Evolutionary conservation across 35 echinoderm and acorn worm genomes (phyloP).

Genomic region (Apostichopus parvimensis): DNA sequence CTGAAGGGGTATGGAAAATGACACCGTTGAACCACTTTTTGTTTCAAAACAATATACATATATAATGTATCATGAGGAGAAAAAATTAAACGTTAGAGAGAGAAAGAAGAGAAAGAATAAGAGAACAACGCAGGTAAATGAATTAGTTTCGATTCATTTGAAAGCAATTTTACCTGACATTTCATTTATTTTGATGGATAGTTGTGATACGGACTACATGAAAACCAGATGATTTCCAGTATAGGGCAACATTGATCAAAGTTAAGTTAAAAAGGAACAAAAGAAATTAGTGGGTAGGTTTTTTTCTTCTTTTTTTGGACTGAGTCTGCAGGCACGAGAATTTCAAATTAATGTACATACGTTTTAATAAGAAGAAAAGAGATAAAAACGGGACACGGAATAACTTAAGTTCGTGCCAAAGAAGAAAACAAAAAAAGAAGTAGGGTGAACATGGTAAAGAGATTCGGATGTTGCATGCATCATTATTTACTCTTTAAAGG

Average conservation of each 20-base stretch:
- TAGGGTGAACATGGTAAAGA: background rate
- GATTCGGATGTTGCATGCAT: background rate
- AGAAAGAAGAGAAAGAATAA: background rate
- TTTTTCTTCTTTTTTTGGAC: no score
- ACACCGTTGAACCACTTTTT: slow-evolving; percentile 1
- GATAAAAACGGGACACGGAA: no score
- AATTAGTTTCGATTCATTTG: slow-evolving; percentile 40
- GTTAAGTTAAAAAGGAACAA: background rate
- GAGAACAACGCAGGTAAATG: slow-evolving; percentile 11
- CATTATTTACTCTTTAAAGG: background rate
- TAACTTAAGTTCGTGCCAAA: no score
- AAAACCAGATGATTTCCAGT: background rate
- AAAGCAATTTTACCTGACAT: slow-evolving; percentile 33
- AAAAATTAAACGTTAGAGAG: background rate
- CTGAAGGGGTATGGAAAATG: slow-evolving; percentile 3
- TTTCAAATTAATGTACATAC: no score
- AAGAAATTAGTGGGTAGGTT: no score
- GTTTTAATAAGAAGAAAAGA: no score
- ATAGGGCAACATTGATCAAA: background rate
- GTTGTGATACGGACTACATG: background rate
- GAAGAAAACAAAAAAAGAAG: background rate
- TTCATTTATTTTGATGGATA: slow-evolving; percentile 23
- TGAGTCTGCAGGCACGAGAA: background rate
- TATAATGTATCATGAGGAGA: no score
- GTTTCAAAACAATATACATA: background rate